A percentile compares a stretch with the other conserved stretches of the same genome.
Conservation (phyloP, 92 coral and sea anemone species). For the Ricordea florida region DNA sequence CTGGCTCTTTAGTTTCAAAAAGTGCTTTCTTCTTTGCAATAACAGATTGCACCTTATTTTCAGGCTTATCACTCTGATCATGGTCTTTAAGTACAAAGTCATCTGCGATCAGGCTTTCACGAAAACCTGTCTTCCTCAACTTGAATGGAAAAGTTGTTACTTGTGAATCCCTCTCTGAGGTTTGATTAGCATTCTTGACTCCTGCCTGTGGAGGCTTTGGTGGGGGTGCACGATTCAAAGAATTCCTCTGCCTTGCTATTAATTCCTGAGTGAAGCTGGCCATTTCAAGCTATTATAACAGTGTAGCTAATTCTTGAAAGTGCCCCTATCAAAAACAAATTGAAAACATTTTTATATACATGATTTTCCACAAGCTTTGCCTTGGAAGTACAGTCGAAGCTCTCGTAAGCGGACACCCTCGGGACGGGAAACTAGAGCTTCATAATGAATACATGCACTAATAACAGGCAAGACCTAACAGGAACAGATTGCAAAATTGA, state of each 20-base stretch:
- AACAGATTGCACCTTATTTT: neutral
- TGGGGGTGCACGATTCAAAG: conserved; percentile 57
- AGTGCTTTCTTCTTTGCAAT: neutral
- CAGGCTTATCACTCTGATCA: conserved; percentile 6
- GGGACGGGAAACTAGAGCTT: no score
- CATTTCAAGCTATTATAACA: no score
- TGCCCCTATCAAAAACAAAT: no score
- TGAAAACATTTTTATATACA: no score
- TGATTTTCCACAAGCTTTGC: no score
- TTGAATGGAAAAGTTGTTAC: no score
- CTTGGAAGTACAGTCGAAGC: conserved; percentile 14
- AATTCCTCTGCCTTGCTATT: no score
- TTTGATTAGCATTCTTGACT: neutral
- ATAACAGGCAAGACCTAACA: no score
- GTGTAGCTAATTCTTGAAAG: no score
- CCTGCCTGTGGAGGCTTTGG: conserved; percentile 42
- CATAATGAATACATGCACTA: no score
- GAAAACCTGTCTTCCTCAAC: conserved; percentile 66
- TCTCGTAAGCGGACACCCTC: conserved; percentile 18
- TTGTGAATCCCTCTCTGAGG: neutral
- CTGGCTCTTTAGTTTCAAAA: neutral
- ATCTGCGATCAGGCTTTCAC: conserved; percentile 63
- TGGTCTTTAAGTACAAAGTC: conserved; percentile 20
- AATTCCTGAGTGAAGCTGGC: no score
- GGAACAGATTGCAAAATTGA: no score